Evolutionary conservation across 2,888 invertebrate species (phyloP), one percentile per base, ranked within the genome.

Genomic region (Dynastes grantii): DNA sequence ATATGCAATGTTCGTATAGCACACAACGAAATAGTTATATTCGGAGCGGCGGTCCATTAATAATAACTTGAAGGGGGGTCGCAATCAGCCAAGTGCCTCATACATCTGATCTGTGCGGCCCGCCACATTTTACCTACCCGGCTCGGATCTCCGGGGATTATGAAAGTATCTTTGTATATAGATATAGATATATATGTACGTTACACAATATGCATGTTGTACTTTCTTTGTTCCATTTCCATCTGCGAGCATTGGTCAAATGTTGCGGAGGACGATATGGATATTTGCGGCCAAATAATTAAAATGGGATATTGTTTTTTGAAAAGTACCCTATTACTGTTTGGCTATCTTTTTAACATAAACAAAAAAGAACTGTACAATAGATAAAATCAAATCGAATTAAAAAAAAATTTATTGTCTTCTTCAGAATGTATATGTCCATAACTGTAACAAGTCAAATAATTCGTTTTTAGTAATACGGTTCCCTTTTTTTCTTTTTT

Each of bases 31-130:
- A 81, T 82, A 82, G 83, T 84, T 83, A 84, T 84, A 84, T 84
- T 82, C 81, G n/a, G 82, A 81, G 81, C 82, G 82, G 82, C 83
- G 83, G 82, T 81, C 84, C 84, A 85, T 84, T 84, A 85, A 85
- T 85, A 84, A 83, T 83, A 78, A 78, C 64, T 63, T 70, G 80
- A 80, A 81, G 79, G 77, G 81, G 81, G 81, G 82, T 81, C 83
- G 84, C 84, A 85, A 84, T 84, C 85, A 85, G 83, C 80, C 80
- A 80, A 80, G 78, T 78, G 80, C 78, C 80, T 67, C 80, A 63
- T 80, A 76, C 80, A 78, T 78, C 80, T 80, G 78, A 76, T 80
- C 80, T 68, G 73, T 16, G 16, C 64, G 71, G 77, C 71, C 58
- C 73, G 73, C 77, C 67, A 76, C 68, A 73, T 76, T 68, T 76